Evolutionary conservation across 37 sponge, comb jelly and placozoan genomes (phyloP).

Genomic region (Agelas oroides): DNA sequence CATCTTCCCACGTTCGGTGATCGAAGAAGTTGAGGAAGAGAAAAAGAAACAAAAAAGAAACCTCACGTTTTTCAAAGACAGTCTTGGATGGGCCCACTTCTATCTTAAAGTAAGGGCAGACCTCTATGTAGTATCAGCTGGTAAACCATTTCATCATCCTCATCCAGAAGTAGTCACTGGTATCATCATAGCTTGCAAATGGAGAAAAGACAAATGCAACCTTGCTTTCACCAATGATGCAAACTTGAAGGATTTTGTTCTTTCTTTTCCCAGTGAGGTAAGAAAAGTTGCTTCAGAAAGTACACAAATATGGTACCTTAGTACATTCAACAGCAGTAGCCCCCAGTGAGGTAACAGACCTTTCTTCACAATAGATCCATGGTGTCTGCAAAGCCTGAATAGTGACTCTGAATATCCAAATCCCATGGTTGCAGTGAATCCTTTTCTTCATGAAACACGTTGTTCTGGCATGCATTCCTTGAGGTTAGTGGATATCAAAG

Average conservation of each 20-base stretch:
- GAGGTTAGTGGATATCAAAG: neutral
- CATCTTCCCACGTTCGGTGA: neutral
- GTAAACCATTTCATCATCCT: neutral
- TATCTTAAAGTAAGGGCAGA: neutral
- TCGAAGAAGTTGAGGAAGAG: neutral
- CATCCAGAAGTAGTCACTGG: neutral
- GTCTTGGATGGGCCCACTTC: neutral
- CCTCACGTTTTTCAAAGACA: neutral
- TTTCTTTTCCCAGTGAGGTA: neutral
- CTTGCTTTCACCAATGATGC: neutral
- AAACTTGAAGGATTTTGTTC: neutral
- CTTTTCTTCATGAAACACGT: neutral
- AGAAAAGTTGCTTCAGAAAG: neutral
- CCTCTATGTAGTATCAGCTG: neutral
- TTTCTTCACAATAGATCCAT: neutral
- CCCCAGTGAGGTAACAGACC: neutral
- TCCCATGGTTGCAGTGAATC: neutral
- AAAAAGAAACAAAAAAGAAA: neutral
- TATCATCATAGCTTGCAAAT: neutral
- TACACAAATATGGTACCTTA: neutral
- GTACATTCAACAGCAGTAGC: neutral
- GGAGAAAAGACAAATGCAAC: neutral
- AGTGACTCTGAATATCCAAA: neutral
- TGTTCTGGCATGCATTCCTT: neutral
- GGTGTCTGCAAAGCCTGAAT: neutral